A percentile compares a stretch with the other conserved stretches of the same genome.
phyloP scores from a whole-genome alignment of 1,140 invertebrate species.

The Drosophila ambigua region DNA sequence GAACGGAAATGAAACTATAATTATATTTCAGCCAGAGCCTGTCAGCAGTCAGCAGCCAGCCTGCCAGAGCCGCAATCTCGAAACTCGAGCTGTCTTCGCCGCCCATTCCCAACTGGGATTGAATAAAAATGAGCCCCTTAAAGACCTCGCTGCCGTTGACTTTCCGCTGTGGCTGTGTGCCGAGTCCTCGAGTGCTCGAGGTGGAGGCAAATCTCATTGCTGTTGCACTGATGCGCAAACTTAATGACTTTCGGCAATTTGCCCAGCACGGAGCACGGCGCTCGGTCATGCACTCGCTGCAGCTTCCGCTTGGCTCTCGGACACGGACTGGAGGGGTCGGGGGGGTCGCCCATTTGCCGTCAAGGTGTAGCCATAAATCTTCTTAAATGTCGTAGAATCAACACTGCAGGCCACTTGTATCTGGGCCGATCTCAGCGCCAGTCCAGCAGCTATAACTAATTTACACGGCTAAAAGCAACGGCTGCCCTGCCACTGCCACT shows the following conservation, averaged over 20 bases:
- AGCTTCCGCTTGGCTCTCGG: slow-evolving; percentile 31
- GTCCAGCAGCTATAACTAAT: slow-evolving; percentile 43
- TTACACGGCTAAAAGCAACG: slow-evolving; percentile 27
- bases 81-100: background rate
- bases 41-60: slow-evolving; percentile 28
- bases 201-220: slow-evolving; percentile 56
- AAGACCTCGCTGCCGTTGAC: slow-evolving; percentile 16
- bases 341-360: slow-evolving; percentile 21
- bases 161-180: slow-evolving; percentile 7
- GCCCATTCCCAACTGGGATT: slow-evolving; percentile 31
- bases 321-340: background rate
- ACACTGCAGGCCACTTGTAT: slow-evolving; percentile 38
- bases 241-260: slow-evolving; percentile 79
- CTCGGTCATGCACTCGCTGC: slow-evolving; percentile 3
- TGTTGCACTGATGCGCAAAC: slow-evolving; percentile 59
- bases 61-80: slow-evolving; percentile 6
- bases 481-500: background rate
- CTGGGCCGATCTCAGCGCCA: slow-evolving; percentile 4
- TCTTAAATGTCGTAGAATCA: slow-evolving; percentile 60
- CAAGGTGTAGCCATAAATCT: slow-evolving; percentile 58
- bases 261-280: slow-evolving; percentile 31
- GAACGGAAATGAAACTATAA: slow-evolving; percentile 71
- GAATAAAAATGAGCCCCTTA: slow-evolving; percentile 44
- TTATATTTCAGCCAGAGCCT: slow-evolving; percentile 58
- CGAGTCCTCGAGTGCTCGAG: slow-evolving; percentile 1